Base-by-base conservation (phyloP, 2,888 invertebrate species). In the Agonopterix arenella region DNA sequence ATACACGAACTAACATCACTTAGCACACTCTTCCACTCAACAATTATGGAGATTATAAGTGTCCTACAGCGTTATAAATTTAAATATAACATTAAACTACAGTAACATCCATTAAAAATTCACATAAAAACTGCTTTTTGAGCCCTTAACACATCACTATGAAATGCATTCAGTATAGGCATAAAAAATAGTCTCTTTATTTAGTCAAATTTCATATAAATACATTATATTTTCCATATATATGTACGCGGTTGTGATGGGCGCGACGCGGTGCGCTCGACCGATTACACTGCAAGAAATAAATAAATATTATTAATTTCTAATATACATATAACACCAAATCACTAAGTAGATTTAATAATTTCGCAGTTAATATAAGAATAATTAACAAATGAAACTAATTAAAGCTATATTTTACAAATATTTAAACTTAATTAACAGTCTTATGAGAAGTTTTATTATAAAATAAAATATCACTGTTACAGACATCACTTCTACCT, bases 101-200 rank as follows among this genome's bases (percentile, higher is more conserved):
- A 69, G 59, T 68, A 69, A 80, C 76, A 80, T 77, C 71, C 71
- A 82, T 80, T 81, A 80, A 78, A 73, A 77, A 83, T 76, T 82
- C 83, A 81, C 80, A 81, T 80, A 79, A 73, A 81, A 85, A 83
- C 83, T 82, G 83, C 82, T 70, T 73, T 28, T 85, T 84, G 86
- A 84, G 85, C 84, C 84, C 78, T 74, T 61, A 70, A 75, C 72
- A 73, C 77, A 66, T 70, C 71, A 68, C 70, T 73, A 73, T 46
- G 62, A 80, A 82, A 84, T 80, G 82, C 81, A 75, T 76, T 69
- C 61, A 62, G 58, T 59, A 64, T 62, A 64, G 66, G 60, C 61
- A 58, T 52, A 60, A 50, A 28, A 60, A 57, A 53, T 53, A 61
- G 67, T 62, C 62, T 61, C 58, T 52, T 28, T 50, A 52, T 45